Evolutionary conservation across 1,140 invertebrate genomes (phyloP).

Genomic region (Vollenhovia emeryi): DNA sequence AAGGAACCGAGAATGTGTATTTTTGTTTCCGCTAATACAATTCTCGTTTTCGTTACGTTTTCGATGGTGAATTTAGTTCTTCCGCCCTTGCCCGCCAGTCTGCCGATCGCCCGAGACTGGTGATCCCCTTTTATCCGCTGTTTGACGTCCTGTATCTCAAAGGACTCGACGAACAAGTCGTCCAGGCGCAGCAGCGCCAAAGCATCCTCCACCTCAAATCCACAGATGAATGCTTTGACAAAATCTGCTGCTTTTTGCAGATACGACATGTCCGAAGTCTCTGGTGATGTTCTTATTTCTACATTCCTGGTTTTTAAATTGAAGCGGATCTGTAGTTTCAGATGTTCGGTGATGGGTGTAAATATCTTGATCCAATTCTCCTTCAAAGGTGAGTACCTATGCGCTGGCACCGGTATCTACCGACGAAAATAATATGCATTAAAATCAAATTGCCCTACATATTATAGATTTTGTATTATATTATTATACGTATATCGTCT

Average conservation of each 20-base stretch:
- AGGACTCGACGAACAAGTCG: conserved; percentile 98
- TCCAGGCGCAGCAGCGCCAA: conserved; percentile 97
- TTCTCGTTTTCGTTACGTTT: conserved; percentile 99
- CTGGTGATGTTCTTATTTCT: conserved; percentile 91
- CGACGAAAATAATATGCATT: conserved; percentile 71
- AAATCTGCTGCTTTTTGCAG: conserved; percentile 99
- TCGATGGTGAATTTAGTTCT: conserved; percentile 99
- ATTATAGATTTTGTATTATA: neutral
- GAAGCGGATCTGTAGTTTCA: conserved; percentile 97
- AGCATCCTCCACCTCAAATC: conserved; percentile 99
- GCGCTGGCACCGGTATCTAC: conserved; percentile 89
- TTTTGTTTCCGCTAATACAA: conserved; percentile 98
- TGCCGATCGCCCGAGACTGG: conserved; percentile 96
- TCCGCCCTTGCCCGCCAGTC: conserved; percentile 98
- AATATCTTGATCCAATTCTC: conserved; percentile 99
- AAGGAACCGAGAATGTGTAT: conserved; percentile 99
- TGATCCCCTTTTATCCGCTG: conserved; percentile 98
- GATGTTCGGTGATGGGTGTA: conserved; percentile 97
- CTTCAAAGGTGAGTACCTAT: conserved; percentile 96
- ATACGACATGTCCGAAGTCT: conserved; percentile 95
- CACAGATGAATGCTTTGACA: conserved; percentile 97
- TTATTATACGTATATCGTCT: neutral
- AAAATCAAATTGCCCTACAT: neutral
- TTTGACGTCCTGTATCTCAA: conserved; percentile 99
- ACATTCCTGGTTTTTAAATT: conserved; percentile 97